A percentile compares a stretch with the other conserved stretches of the same genome.
phyloP scores from a whole-genome alignment of 2,113 vertebrate species.

The Stomatorhinus ivindoensis region DNA sequence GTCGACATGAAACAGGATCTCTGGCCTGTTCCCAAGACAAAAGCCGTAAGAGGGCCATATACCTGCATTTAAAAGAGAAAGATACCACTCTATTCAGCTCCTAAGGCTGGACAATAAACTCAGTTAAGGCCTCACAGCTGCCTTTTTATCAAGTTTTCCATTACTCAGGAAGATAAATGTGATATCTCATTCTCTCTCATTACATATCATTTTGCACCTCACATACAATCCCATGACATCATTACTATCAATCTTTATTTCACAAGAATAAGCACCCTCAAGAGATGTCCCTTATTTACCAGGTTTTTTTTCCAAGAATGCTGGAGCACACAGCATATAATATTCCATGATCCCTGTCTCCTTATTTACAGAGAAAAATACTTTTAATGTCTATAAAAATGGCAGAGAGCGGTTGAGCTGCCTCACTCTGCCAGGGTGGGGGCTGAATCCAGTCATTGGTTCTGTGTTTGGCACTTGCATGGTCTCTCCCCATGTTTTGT shows the following conservation, averaged over 20 bases:
- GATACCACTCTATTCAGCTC: conserved; percentile 34
- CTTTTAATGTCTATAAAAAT: neutral
- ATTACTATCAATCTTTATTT: conserved; percentile 44
- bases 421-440: neutral
- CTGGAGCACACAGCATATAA: conserved; percentile 9
- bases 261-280: conserved; percentile 52
- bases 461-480: neutral
- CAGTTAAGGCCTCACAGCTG: conserved; percentile 35
- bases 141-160: conserved; percentile 41
- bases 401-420: neutral
- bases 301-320: conserved; percentile 41
- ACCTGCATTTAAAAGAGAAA: conserved; percentile 26
- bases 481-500: neutral
- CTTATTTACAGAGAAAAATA: neutral
- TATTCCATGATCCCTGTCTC: neutral
- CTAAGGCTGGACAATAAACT: conserved; percentile 27
- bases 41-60: conserved; percentile 24
- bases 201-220: conserved; percentile 32
- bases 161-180: conserved; percentile 42
- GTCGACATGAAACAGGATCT: conserved; percentile 51
- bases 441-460: neutral
- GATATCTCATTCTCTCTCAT: conserved; percentile 37
- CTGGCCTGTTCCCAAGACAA: conserved; percentile 19
- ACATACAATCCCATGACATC: conserved; percentile 36
- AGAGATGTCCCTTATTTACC: conserved; percentile 46